phyloP scores from a whole-genome alignment of 2,888 invertebrate genomes.

The Oscheius sp. region DNA sequence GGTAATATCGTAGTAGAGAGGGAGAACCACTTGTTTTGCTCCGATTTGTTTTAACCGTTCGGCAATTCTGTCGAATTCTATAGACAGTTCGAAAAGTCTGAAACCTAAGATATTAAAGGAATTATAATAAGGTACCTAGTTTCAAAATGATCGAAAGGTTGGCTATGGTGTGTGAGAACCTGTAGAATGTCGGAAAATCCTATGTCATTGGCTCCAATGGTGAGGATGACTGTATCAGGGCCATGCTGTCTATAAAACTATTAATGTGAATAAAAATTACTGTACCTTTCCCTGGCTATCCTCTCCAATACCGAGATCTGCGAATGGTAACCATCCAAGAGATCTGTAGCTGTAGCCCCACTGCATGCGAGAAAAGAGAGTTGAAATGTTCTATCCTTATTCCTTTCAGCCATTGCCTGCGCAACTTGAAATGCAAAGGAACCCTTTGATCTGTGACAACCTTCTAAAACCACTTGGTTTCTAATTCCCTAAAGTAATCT shows the following conservation, averaged over 20 bases:
- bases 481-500: neutral
- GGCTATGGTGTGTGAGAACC: conserved; percentile 10
- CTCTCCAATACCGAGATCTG: conserved; percentile 40
- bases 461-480: conserved; percentile 43
- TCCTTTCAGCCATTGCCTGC: neutral
- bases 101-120: conserved; percentile 6
- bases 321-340: neutral
- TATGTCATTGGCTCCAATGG: conserved; percentile 70
- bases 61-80: conserved; percentile 56
- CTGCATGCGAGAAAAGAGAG: conserved; percentile 68
- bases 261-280: neutral
- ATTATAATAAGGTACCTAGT: conserved; percentile 1
- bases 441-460: conserved; percentile 56
- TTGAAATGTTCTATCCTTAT: conserved; percentile 36
- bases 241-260: conserved; percentile 41
- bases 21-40: conserved; percentile 49
- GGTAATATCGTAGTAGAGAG: conserved; percentile 65
- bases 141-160: conserved; percentile 9
- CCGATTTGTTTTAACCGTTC: conserved; percentile 38
- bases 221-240: conserved; percentile 62
- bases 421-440: conserved; percentile 51
- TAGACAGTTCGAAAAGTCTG: conserved; percentile 58
- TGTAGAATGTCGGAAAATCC: conserved; percentile 59
- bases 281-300: conserved; percentile 31
- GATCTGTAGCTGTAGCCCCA: conserved; percentile 58